Evolutionary conservation across 2,113 vertebrate genomes (phyloP), one percentile per base, ranked within the genome.

Genomic region (Melozone crissalis): DNA sequence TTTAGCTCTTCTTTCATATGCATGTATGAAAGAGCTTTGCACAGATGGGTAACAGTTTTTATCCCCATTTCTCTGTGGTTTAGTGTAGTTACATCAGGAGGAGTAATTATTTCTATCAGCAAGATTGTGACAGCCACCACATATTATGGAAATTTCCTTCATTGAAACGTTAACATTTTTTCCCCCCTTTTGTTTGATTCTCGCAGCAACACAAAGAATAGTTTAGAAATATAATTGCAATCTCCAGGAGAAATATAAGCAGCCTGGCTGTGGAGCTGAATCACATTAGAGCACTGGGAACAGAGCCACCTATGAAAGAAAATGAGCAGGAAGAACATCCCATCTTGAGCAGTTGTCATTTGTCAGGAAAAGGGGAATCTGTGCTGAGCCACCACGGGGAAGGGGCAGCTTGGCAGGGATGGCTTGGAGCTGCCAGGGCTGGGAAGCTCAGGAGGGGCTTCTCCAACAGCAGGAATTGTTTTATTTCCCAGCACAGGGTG

Each of bases 41-140:
- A 67, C 76, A 94, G 94, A 91, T 88, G 82, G 71, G 39, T 68
- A 69, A 84, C 59, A 61, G 66, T 62, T 93, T 89, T 76, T 54
- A 91, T 86, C 84, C 65, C 59, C 51, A 4, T 89, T 95, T 95
- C 87, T 80, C 69, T 4, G 86, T 39, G 58, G 71, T 61, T 96
- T 77, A 78, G 74, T 84, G 89, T 91, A 68, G 80, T 81, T 95
- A 82, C 77, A 86, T 35, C 52, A 52, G 94, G 86, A 94, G 81
- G 77, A 92, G 66, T 88, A 92, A 97, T 97, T 96, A 94, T 92
- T 92, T 96, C 94, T 96, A 96, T 95, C 94, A 96, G 96, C 73
- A 87, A 95, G 96, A 97, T 96, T 96, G 95, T 97, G 96, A 94
- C 84, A 97, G 95, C 73, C 76, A 95, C 83, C 84, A 93, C 92